A percentile compares a stretch with the other conserved stretches of the same genome.
Conservation (phyloP, 2,888 invertebrate genomes). For the Dexiosoma caninum region DNA sequence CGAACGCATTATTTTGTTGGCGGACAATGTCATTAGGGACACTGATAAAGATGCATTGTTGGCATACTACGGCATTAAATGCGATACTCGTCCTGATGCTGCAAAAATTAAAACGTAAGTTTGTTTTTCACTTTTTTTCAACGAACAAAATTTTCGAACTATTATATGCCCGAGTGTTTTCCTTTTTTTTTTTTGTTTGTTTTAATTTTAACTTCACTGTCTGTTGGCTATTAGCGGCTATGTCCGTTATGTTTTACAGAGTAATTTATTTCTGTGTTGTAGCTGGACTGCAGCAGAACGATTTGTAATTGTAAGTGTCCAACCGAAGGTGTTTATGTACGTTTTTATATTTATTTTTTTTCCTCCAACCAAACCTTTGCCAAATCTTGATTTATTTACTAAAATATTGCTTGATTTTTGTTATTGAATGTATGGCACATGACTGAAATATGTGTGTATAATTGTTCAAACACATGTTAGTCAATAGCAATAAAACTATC, state of each 20-base stretch:
- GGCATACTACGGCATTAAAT: slow-evolving; percentile 90
- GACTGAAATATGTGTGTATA: neutral
- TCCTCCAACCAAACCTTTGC: slow-evolving; percentile 2
- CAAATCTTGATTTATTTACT: slow-evolving; percentile 22
- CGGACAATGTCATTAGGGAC: slow-evolving; percentile 83
- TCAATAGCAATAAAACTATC: neutral
- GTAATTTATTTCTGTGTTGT: neutral
- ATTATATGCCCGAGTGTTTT: neutral
- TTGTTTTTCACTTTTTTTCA: slow-evolving; percentile 8
- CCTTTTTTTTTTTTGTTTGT: neutral
- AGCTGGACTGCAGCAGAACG: neutral
- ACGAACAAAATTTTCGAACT: neutral
- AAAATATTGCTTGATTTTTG: neutral
- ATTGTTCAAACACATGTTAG: too few relatives aligned
- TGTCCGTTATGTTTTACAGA: neutral
- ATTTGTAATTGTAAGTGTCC: slow-evolving; percentile 33
- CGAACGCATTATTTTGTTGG: slow-evolving; percentile 81
- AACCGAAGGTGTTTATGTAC: slow-evolving; percentile 39
- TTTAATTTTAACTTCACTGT: neutral
- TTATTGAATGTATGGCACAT: slow-evolving; percentile 8
- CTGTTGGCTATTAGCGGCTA: slow-evolving; percentile 11
- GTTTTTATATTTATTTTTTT: neutral
- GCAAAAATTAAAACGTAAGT: slow-evolving; percentile 88
- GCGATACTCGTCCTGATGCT: slow-evolving; percentile 89
- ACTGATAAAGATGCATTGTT: slow-evolving; percentile 89